A percentile compares a stretch with the other conserved stretches of the same genome.
Conservation (phyloP, 2,888 invertebrate species). For the Andrena dorsata region DNA sequence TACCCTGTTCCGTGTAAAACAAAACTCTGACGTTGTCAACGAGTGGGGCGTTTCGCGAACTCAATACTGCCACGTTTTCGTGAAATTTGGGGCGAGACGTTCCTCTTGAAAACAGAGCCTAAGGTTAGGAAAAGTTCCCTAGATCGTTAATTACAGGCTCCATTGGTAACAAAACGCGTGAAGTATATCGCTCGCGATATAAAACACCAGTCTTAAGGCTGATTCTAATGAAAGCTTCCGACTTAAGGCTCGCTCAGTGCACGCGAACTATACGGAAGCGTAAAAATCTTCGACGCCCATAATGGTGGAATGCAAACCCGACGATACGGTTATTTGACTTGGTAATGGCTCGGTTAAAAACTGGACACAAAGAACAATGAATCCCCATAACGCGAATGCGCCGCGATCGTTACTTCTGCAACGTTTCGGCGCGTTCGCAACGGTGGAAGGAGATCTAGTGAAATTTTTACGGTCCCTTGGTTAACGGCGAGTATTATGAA, state of each 20-base stretch:
- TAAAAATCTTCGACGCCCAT: background rate
- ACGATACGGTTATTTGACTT: background rate
- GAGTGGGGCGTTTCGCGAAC: background rate
- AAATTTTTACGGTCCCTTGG: background rate
- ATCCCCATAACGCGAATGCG: background rate
- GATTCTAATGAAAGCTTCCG: too few relatives aligned
- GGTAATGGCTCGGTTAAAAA: background rate
- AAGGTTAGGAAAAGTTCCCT: background rate
- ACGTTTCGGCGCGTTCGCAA: background rate
- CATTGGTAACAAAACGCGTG: background rate
- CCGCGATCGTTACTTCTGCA: background rate
- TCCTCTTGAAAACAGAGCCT: background rate
- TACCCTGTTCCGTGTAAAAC: constrained; percentile 13
- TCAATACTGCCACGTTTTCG: background rate
- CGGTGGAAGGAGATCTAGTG: background rate
- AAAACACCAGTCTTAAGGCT: background rate
- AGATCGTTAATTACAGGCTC: background rate
- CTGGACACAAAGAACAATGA: background rate
- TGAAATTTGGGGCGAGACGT: background rate
- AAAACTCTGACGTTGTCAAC: constrained; percentile 2
- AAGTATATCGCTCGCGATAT: background rate
- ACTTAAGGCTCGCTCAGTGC: too few relatives aligned
- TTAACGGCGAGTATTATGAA: background rate
- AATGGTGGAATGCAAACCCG: background rate
- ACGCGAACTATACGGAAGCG: too few relatives aligned